Conservation (phyloP, 2,888 invertebrate species). For the Leptinotarsa juncta region DNA sequence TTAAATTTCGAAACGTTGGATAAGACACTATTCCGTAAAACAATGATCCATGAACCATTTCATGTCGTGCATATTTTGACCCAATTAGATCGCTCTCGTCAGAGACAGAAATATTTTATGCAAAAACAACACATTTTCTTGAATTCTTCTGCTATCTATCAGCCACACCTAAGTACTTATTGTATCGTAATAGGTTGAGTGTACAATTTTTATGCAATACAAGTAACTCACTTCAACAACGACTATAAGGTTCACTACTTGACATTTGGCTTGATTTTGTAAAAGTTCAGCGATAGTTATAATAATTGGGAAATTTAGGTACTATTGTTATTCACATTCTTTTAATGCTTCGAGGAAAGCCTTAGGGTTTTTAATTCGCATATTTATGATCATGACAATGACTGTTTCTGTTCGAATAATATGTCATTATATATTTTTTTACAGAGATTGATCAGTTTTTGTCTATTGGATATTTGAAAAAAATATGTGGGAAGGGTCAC, state of each 20-base stretch:
- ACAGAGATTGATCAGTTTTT: too few species aligned
- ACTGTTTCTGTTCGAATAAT: too few species aligned
- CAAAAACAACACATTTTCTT: not conserved
- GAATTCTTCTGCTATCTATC: constrained; percentile 1
- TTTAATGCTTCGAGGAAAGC: not conserved
- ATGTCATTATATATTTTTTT: too few species aligned
- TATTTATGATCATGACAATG: too few species aligned
- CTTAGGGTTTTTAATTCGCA: too few species aligned
- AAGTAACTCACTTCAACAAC: constrained; percentile 32
- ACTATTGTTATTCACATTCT: not conserved
- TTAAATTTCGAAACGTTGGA: too few species aligned
- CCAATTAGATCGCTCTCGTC: not conserved
- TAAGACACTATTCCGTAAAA: too few species aligned
- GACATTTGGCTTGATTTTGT: constrained; percentile 32
- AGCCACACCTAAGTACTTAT: constrained; percentile 28
- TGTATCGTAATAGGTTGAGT: constrained; percentile 14
- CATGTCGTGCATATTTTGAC: not conserved
- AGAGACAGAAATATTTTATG: not conserved
- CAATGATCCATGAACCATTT: too few species aligned
- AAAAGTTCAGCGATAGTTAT: constrained; percentile 25
- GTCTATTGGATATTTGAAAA: too few species aligned
- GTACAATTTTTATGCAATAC: constrained; percentile 29
- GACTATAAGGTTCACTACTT: constrained; percentile 34
- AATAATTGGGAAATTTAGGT: constrained; percentile 21
- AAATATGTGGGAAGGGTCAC: too few species aligned